Percentiles rank a stretch among this genome's conserved stretches.
phyloP scores from a whole-genome alignment of 2,797 vertebrate species.

The Paguma larvata region DNA sequence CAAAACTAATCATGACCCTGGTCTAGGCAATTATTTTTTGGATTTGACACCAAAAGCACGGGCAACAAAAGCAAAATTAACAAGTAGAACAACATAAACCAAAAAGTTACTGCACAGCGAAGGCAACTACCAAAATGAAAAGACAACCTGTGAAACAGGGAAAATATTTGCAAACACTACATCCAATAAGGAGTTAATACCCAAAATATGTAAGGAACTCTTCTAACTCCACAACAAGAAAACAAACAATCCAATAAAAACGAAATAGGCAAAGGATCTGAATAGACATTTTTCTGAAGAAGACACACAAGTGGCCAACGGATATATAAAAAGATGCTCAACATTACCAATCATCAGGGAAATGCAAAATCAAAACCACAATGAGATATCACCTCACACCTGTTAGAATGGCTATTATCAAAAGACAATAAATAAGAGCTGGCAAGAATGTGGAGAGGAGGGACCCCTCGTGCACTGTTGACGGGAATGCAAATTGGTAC shows the following conservation, averaged over 20 bases:
- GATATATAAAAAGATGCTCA: not conserved
- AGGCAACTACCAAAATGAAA: not conserved
- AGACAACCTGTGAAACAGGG: not conserved
- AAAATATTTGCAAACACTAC: not conserved
- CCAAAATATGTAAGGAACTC: not conserved
- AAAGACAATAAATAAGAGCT: not conserved
- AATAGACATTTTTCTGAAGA: not conserved
- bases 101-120: not conserved
- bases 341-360: not conserved
- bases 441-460: not conserved
- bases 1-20: not conserved
- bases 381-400: not conserved
- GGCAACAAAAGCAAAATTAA: not conserved
- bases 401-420: not conserved
- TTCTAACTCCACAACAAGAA: not conserved
- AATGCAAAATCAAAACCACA: not conserved
- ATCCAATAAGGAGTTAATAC: not conserved
- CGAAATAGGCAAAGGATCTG: not conserved
- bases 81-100: not conserved
- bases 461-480: not conserved
- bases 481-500: not conserved
- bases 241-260: not conserved
- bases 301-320: not conserved
- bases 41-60: not conserved
- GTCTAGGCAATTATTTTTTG: not conserved